phyloP scores from a whole-genome alignment of 1,140 invertebrate species.

The Cardiocondyla obscurior region DNA sequence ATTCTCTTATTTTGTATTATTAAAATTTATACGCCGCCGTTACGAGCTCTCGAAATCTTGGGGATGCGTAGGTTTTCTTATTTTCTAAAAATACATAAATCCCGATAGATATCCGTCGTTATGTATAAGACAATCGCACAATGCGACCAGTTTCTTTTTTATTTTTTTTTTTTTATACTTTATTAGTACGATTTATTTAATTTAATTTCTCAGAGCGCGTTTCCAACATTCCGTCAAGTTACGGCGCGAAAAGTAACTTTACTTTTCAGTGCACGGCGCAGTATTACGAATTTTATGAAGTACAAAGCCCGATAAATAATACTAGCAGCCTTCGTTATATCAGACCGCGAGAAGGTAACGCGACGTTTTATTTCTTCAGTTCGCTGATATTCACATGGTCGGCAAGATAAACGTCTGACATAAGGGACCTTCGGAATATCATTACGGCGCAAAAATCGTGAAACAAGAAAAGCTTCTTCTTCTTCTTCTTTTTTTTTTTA shows the following conservation, averaged over 20 bases:
- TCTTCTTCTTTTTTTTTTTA: too few relatives aligned
- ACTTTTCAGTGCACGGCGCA: background rate
- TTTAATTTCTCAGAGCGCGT: too few relatives aligned
- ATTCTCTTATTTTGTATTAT: slow-evolving; percentile 16
- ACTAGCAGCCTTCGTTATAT: slow-evolving; percentile 7
- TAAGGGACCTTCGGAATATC: slow-evolving; percentile 21
- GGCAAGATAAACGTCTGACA: slow-evolving; percentile 23
- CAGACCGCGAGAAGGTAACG: background rate
- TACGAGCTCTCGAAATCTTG: slow-evolving; percentile 19
- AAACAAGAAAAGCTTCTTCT: background rate
- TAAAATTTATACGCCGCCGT: slow-evolving; percentile 26
- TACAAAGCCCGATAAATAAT: background rate
- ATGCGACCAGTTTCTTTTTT: background rate
- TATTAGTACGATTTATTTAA: background rate
- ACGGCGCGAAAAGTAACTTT: background rate
- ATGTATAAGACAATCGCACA: background rate
- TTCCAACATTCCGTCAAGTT: too few relatives aligned
- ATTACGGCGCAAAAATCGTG: slow-evolving; percentile 20
- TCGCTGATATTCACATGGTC: slow-evolving; percentile 8
- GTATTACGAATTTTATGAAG: slow-evolving; percentile 11
- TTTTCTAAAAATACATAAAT: slow-evolving; percentile 29
- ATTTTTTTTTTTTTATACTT: background rate
- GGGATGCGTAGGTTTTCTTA: slow-evolving; percentile 1
- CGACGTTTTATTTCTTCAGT: slow-evolving; percentile 37
- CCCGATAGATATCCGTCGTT: slow-evolving; percentile 6